Base-by-base conservation (phyloP, 2,113 vertebrate species). In the Malurus cyaneus region DNA sequence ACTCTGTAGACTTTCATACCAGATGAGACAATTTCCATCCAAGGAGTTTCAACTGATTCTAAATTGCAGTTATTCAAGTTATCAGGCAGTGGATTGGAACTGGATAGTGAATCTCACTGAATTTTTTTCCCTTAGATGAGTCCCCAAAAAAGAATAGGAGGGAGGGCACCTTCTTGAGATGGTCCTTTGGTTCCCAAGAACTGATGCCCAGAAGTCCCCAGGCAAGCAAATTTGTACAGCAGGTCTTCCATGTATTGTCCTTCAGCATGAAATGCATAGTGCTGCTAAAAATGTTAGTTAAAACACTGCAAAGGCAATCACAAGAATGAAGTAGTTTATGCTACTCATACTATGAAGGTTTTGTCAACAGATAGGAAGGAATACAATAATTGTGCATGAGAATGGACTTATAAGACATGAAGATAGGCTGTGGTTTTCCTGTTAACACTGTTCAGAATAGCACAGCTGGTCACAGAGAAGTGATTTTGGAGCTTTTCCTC, bases 391-490 rank as follows among this genome's bases (percentile, higher is more conserved):
- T 62, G 60, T 62, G 23, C 1, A 0, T 64, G 67, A 52, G n/a
- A 12, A 29, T 49, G 42, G 36, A 32, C 23, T 66, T 64, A 44
- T 0, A 8, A 59, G 42, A 50, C 15, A 54, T 42, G 24, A 56
- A 62, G 85, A 79, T 34, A 44, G 21, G 18, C 53, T 50, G 5
- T 4, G 6, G 9, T 62, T 72, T 85, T 60, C 41, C 52, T 54
- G 0, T 47, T 11, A 82, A 26, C 41, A 26, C 26, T 56, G 53
- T 8, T 64, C n/a, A 66, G 46, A 78, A 62, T 5, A 84, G 15
- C 46, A 31, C 0, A 5, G 25, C 21, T 62, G 46, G 16, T 53
- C 3, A 1, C n/a, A 36, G 1, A 81, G 20, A 23, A 52, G 19
- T 19, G 20, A 9, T 44, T 73, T 54, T 36, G n/a, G 13, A 80